These are phyloP conservation scores for Coreius guichenoti DNA, from an alignment of 2,797 vertebrate genomes.

Conservation along the genomic window DNA sequence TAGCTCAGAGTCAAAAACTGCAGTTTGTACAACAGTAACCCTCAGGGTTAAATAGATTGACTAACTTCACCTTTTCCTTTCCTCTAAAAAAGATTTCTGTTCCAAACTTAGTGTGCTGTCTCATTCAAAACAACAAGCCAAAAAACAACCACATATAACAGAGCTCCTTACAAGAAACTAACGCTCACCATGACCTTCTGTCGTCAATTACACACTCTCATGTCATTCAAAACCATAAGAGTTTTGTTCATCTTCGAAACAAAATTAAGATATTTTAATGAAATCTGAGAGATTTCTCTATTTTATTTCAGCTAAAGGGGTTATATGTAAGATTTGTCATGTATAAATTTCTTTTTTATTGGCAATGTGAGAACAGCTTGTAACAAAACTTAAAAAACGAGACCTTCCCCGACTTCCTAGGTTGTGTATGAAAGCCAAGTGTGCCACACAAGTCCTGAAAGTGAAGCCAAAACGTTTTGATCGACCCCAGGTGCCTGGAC, in stretches of 20 bases:
- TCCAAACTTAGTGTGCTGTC: not conserved
- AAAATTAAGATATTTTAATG: not conserved
- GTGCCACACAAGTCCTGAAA: too few relatives aligned
- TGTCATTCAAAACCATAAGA: not conserved
- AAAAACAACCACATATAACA: slow-evolving; percentile 5
- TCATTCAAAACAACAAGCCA: not conserved
- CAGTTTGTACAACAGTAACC: not conserved
- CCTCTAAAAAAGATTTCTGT: not conserved
- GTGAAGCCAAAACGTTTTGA: too few relatives aligned
- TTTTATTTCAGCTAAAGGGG: not conserved
- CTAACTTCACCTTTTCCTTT: slow-evolving; percentile 8
- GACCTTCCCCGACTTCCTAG: not conserved
- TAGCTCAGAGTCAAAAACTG: not conserved
- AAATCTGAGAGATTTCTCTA: not conserved
- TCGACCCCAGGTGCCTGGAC: too few relatives aligned
- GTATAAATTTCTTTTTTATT: not conserved
- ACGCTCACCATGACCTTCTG: not conserved
- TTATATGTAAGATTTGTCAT: not conserved
- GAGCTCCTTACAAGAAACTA: not conserved
- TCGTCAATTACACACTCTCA: not conserved
- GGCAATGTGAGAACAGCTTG: not conserved
- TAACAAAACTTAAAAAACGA: not conserved
- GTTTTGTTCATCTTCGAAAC: not conserved
- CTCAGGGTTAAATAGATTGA: slow-evolving; percentile 14
- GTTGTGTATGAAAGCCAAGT: too few relatives aligned